Evolutionary conservation across 1,140 invertebrate species (phyloP).

Genomic region (Apocrypta bakeri): DNA sequence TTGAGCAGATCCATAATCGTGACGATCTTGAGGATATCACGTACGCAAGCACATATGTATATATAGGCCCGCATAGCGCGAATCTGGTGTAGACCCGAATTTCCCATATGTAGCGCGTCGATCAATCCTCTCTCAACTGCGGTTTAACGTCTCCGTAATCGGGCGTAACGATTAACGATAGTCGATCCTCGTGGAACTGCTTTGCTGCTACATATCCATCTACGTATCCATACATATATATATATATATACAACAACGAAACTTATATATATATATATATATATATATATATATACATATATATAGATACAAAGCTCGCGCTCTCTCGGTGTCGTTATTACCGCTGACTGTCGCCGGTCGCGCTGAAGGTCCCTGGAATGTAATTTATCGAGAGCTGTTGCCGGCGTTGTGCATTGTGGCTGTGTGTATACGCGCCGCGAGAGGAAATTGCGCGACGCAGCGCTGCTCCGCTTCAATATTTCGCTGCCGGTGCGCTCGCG

Average conservation of each 20-base stretch:
- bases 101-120: neutral
- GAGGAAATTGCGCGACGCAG: conserved; percentile 60
- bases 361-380: neutral
- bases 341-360: conserved; percentile 52
- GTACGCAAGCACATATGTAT: neutral
- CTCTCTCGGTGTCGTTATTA: conserved; percentile 52
- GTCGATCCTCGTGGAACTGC: neutral
- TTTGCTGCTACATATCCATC: too few relatives aligned
- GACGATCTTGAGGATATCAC: too few relatives aligned
- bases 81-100: too few relatives aligned
- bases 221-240: neutral
- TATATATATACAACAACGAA: neutral
- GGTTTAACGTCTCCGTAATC: neutral
- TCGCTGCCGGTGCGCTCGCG: conserved; percentile 53
- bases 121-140: neutral
- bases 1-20: too few relatives aligned
- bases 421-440: conserved; percentile 8
- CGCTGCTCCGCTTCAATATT: conserved; percentile 57
- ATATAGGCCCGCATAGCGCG: neutral
- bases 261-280: too few relatives aligned
- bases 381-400: conserved; percentile 57
- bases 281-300: neutral
- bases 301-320: neutral
- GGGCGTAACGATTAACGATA: neutral
- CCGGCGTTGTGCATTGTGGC: conserved; percentile 51